Percentiles rank a stretch among this genome's conserved stretches.
Conservation (phyloP, 2,888 invertebrate genomes). For the Ommatoiulus sabulosus region DNA sequence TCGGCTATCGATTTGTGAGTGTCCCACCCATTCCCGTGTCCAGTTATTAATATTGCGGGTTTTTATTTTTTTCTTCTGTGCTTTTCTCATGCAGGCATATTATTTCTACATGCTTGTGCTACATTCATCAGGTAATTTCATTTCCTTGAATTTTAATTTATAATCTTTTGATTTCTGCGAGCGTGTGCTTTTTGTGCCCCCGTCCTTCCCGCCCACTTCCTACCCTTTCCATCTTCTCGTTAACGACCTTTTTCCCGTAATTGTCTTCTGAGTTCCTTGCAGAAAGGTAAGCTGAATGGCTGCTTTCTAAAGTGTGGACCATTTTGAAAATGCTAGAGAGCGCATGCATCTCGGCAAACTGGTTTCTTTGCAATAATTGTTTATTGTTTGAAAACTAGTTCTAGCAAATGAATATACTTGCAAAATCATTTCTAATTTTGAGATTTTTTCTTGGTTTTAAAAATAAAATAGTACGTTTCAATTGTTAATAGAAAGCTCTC, state of each 20-base stretch:
- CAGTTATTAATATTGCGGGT: not conserved
- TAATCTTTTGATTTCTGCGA: not conserved
- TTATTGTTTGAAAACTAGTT: too few species aligned
- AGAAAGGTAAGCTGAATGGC: not conserved
- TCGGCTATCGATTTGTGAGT: not conserved
- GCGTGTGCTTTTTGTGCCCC: not conserved
- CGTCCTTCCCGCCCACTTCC: not conserved
- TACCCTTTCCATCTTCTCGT: not conserved
- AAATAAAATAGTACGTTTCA: too few species aligned
- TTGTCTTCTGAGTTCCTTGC: not conserved
- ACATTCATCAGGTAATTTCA: constrained; percentile 1
- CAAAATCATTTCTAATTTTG: too few species aligned
- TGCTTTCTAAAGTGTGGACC: not conserved
- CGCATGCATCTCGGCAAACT: too few species aligned
- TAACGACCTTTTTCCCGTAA: not conserved
- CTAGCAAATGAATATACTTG: too few species aligned
- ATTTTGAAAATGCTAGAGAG: not conserved
- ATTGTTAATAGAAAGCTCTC: too few species aligned
- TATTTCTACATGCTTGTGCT: constrained; percentile 1
- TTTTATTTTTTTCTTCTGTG: not conserved
- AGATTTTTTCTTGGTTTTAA: too few species aligned
- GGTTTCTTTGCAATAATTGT: too few species aligned
- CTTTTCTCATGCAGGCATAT: constrained; percentile 1
- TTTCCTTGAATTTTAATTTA: not conserved
- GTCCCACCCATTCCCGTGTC: not conserved